phyloP scores from a whole-genome alignment of 2,888 invertebrate species.

The Drosophila robusta region DNA sequence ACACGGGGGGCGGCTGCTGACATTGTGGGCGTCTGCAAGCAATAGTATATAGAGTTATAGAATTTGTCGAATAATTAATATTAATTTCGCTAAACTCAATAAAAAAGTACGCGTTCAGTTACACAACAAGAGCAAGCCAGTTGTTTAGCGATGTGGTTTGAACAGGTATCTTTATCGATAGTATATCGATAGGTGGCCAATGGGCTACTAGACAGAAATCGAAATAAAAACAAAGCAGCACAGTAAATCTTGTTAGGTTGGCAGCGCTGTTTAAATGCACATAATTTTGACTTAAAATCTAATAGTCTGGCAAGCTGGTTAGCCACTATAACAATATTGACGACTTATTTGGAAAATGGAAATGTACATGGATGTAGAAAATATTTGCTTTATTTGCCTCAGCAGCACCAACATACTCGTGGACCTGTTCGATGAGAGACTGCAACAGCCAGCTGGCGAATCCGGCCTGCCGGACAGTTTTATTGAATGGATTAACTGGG shows the following conservation, averaged over 20 bases:
- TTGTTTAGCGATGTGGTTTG: slow-evolving; percentile 47
- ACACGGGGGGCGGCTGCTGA: slow-evolving; percentile 78
- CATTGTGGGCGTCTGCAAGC: slow-evolving; percentile 56
- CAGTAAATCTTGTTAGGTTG: background rate
- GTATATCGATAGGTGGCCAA: slow-evolving; percentile 34
- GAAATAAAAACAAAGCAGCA: background rate
- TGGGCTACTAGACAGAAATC: slow-evolving; percentile 4
- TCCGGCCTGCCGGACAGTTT: background rate
- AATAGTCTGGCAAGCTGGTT: background rate
- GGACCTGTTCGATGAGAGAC: background rate
- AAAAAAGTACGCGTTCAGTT: slow-evolving; percentile 53
- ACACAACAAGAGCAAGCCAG: slow-evolving; percentile 62
- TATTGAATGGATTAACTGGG: background rate
- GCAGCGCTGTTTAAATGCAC: background rate
- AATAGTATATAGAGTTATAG: background rate
- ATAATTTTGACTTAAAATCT: background rate
- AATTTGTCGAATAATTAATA: background rate
- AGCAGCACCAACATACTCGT: background rate
- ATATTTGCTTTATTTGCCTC: slow-evolving; percentile 1
- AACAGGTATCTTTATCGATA: slow-evolving; percentile 6
- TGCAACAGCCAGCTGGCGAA: background rate
- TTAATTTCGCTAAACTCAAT: slow-evolving; percentile 53
- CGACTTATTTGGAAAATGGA: background rate
- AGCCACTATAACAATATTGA: background rate
- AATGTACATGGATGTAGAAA: background rate